These are phyloP conservation scores for Pachliopta kotzebuea DNA, from an alignment of 2,888 invertebrate genomes.

Conservation along the genomic window DNA sequence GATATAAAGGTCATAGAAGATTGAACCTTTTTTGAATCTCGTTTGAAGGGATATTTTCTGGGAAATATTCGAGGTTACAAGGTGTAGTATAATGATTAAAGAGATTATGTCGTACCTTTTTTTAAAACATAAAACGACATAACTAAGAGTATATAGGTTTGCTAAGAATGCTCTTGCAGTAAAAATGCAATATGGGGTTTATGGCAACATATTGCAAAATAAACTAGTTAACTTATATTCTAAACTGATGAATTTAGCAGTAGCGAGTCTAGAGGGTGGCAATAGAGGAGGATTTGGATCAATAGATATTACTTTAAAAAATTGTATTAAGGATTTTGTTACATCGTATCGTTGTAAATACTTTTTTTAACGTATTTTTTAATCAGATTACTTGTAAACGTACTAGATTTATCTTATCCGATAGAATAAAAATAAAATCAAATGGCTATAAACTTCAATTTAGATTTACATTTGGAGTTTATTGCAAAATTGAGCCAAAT, in stretches of 20 bases:
- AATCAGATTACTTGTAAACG: not conserved
- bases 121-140: too few species aligned
- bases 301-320: not conserved
- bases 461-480: constrained; percentile 19
- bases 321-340: not conserved
- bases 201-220: too few species aligned
- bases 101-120: too few species aligned
- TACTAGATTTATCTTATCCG: not conserved
- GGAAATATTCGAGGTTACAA: not conserved
- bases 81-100: too few species aligned
- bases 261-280: too few species aligned
- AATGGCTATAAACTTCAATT: constrained; percentile 15
- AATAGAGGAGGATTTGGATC: too few species aligned
- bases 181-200: too few species aligned
- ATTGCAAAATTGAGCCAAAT: constrained; percentile 24
- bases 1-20: constrained; percentile 15
- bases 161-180: too few species aligned
- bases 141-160: too few species aligned
- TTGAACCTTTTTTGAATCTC: not conserved
- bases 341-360: not conserved
- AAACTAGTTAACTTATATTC: too few species aligned
- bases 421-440: constrained; percentile 1
- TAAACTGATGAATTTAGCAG: too few species aligned
- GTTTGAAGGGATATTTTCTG: too few species aligned
- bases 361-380: not conserved